Conservation (phyloP, 1,140 invertebrate genomes). For the Drosophila virilis region DNA sequence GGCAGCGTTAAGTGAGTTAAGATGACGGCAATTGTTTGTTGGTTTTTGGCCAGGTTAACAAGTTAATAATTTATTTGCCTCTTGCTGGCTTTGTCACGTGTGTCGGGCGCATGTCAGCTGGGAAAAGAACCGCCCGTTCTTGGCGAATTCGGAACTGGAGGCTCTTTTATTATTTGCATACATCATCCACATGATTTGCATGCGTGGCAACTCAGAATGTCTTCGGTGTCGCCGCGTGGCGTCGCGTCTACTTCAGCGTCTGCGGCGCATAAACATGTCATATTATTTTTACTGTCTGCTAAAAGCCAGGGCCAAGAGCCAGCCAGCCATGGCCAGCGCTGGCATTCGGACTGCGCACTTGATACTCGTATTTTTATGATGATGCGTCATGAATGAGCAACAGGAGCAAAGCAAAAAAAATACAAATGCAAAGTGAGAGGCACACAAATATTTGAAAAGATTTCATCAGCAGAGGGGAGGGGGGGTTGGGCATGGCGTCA, state of each 20-base stretch:
- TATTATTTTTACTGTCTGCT: constrained; percentile 77
- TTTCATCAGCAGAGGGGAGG: constrained; percentile 2
- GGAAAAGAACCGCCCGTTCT: not conserved
- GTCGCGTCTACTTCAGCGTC: constrained; percentile 23
- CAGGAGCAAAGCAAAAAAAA: constrained; percentile 1
- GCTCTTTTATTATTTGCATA: constrained; percentile 73
- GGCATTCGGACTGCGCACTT: constrained; percentile 46
- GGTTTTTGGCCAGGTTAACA: constrained; percentile 61
- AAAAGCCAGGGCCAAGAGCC: constrained; percentile 49
- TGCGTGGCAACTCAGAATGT: constrained; percentile 71
- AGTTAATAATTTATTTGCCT: constrained; percentile 75
- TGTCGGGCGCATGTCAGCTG: constrained; percentile 57
- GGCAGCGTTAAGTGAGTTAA: constrained; percentile 59
- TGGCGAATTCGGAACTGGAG: constrained; percentile 15
- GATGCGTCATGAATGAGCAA: constrained; percentile 70
- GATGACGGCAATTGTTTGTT: constrained; percentile 59
- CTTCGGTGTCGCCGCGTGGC: constrained; percentile 47
- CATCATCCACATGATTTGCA: constrained; percentile 62
- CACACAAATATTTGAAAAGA: constrained; percentile 54
- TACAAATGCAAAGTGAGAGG: constrained; percentile 20
- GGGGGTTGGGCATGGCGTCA: constrained; percentile 14
- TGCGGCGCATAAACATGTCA: constrained; percentile 74
- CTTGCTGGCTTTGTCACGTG: constrained; percentile 48
- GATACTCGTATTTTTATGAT: constrained; percentile 57
- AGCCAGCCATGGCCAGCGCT: constrained; percentile 28